Evolutionary conservation across 2,888 invertebrate species (phyloP), one percentile per base, ranked within the genome.

Genomic region (Phalera bucephala): DNA sequence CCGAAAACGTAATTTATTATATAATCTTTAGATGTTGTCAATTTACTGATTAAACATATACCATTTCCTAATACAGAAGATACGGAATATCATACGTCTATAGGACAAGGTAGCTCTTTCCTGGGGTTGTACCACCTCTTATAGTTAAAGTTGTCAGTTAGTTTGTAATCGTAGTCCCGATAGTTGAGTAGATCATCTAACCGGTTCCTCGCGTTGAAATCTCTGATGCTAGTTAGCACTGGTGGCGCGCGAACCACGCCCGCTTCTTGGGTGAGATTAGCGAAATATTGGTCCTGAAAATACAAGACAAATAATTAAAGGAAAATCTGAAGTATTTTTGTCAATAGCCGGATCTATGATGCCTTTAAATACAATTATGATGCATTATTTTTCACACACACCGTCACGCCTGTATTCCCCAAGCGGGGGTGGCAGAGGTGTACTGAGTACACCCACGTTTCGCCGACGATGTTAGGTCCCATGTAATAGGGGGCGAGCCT

Each of bases 121-220:
- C 74, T 75, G 1, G 73, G 74, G 28, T 65, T 71, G 36, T 86
- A 79, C 38, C 53, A 65, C 17, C 81, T 69, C 15, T 75, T 72
- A 36, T 75, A 89, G 27, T 72, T 70, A 2, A 57, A 31, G 2
- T 72, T 63, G 15, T 85, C 80, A 5, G 77, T 43, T 1, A 88
- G 46, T 11, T 73, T 66, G 39, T 74, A 87, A 23, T 87, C 83
- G 22, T 78, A 88, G 27, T 88, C 84, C 9, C 89, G 68, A 41
- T 87, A 89, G 53, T 85, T 80, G 0, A 84, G 52, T 2, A 86
- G 50, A 38, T 89, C 85, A 15, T 87, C 84, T 1, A 87, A 35
- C 9, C 88, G 71, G 49, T 80, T 82, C 31, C 53, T 65, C 1
- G 68, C 77, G 48, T 88, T 88, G 49, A 81, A 86, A 34, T 83